Conservation (phyloP, 1,140 invertebrate species). For the Carcinoscorpius rotundicauda region DNA sequence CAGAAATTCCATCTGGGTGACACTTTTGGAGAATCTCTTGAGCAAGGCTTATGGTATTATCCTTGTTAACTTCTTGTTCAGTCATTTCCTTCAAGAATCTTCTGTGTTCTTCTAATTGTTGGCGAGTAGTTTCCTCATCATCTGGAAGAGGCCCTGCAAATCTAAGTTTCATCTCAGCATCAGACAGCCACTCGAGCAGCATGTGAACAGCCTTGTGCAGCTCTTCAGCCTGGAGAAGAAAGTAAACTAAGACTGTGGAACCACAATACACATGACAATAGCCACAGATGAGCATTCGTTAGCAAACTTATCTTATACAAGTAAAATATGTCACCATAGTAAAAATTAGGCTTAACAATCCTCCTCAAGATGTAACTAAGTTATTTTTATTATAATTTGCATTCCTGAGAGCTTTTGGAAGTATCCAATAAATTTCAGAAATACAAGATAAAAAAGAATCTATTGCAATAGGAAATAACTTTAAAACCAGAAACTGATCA, state of each 20-base stretch:
- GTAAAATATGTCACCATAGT: too few species aligned
- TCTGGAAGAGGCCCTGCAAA: slow-evolving; percentile 79
- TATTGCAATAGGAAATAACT: too few species aligned
- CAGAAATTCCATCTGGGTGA: slow-evolving; percentile 83
- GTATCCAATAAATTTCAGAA: too few species aligned
- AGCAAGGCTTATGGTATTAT: slow-evolving; percentile 74
- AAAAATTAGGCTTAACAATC: too few species aligned
- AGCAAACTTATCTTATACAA: too few species aligned
- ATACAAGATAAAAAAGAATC: too few species aligned
- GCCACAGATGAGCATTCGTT: too few species aligned
- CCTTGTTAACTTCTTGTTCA: slow-evolving; percentile 73
- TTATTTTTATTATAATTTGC: too few species aligned
- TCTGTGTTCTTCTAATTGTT: slow-evolving; percentile 74
- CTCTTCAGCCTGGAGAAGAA: slow-evolving; percentile 55
- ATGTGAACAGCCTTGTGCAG: slow-evolving; percentile 88
- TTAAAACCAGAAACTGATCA: too few species aligned
- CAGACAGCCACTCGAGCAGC: slow-evolving; percentile 88
- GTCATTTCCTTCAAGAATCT: slow-evolving; percentile 68
- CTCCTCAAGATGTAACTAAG: too few species aligned
- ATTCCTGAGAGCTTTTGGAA: too few species aligned
- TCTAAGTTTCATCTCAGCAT: slow-evolving; percentile 79
- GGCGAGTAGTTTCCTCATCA: slow-evolving; percentile 72
- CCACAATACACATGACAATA: slow-evolving; percentile 6
- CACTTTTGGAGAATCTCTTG: slow-evolving; percentile 76
- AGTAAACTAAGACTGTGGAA: too few species aligned